Conservation (phyloP, 2,113 vertebrate genomes). For the Dryoscopus gambensis region DNA sequence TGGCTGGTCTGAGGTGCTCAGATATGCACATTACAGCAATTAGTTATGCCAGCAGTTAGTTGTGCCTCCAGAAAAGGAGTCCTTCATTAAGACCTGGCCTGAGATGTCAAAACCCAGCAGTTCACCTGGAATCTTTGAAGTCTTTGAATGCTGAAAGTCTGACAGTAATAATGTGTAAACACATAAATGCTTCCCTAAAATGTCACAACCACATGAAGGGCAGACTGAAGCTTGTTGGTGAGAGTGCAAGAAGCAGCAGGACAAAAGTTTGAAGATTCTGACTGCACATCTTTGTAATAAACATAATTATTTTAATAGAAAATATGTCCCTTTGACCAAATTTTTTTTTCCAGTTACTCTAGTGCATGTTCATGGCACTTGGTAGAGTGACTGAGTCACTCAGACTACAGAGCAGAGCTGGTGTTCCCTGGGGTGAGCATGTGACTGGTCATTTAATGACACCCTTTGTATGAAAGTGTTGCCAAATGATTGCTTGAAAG, state of each 20-base stretch:
- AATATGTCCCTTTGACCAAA: not conserved
- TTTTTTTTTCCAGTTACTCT: not conserved
- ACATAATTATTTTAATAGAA: not conserved
- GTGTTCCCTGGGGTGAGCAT: not conserved
- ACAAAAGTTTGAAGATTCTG: not conserved
- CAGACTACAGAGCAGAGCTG: not conserved
- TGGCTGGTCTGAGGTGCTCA: not conserved
- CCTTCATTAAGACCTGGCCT: not conserved
- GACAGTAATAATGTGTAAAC: not conserved
- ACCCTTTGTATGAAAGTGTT: not conserved
- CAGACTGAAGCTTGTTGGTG: not conserved
- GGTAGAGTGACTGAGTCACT: not conserved
- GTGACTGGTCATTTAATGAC: not conserved
- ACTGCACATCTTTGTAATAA: not conserved
- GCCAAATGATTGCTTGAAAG: not conserved
- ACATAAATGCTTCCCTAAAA: not conserved
- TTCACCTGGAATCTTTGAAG: slow-evolving; percentile 20
- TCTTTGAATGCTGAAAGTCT: not conserved
- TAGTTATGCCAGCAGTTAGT: not conserved
- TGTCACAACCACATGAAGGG: slow-evolving; percentile 10
- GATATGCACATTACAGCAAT: not conserved
- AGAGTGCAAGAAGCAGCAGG: not conserved
- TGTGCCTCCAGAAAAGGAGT: not conserved
- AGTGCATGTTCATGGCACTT: not conserved
- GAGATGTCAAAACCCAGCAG: not conserved